Evolutionary conservation across 2,888 invertebrate genomes (phyloP).

Genomic region (Ariolimax columbianus): DNA sequence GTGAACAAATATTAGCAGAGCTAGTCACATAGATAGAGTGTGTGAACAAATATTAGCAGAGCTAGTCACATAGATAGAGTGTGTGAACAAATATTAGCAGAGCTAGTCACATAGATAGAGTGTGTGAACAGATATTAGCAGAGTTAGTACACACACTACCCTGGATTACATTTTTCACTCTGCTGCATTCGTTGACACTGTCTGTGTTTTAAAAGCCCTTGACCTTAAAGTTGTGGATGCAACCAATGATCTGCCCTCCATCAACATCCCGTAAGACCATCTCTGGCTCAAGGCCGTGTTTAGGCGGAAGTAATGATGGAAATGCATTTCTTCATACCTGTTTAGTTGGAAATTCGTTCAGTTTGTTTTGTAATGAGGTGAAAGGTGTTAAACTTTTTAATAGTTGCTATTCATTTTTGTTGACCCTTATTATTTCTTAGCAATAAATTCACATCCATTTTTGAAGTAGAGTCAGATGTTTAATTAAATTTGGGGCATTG

Average conservation of each 20-base stretch:
- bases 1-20: no score
- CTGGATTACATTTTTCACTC: constrained; percentile 77
- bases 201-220: constrained; percentile 68
- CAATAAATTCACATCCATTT: background rate
- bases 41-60: no score
- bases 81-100: no score
- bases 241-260: constrained; percentile 70
- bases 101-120: no score
- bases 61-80: no score
- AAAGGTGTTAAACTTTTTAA: background rate
- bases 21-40: no score
- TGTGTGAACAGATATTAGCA: no score
- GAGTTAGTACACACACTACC: constrained; percentile 57
- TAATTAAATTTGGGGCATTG: background rate
- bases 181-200: constrained; percentile 63
- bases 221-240: constrained; percentile 59
- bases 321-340: constrained; percentile 1
- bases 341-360: constrained; percentile 13
- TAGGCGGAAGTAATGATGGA: constrained; percentile 41
- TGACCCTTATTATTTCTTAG: background rate
- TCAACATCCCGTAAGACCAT: constrained; percentile 76
- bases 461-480: background rate
- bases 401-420: background rate
- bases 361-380: constrained; percentile 16
- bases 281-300: constrained; percentile 73